phyloP scores from a whole-genome alignment of 1,140 invertebrate genomes.

The Rhizoglyphus robini region DNA sequence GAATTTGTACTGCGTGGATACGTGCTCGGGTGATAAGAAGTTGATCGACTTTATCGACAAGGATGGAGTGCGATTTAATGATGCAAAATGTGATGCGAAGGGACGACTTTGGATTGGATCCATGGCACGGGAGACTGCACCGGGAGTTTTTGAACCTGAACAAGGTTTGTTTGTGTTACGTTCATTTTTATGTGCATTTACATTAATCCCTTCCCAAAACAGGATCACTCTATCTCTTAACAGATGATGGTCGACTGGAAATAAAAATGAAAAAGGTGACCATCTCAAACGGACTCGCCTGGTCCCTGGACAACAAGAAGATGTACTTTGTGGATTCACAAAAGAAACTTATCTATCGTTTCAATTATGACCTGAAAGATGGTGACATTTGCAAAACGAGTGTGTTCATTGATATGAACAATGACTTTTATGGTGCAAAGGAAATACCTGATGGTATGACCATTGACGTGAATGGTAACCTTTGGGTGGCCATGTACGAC shows the following conservation, averaged over 20 bases:
- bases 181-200: conserved; percentile 32
- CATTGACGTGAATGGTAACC: conserved; percentile 53
- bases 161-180: conserved; percentile 32
- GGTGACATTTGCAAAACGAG: conserved; percentile 47
- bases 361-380: conserved; percentile 54
- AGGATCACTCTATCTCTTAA: too few relatives aligned
- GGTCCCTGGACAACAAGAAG: conserved; percentile 51
- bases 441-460: conserved; percentile 55
- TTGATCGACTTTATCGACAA: conserved; percentile 46
- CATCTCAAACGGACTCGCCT: conserved; percentile 67
- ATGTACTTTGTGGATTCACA: conserved; percentile 38
- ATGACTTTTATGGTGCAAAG: not conserved
- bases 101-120: conserved; percentile 62
- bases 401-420: conserved; percentile 34
- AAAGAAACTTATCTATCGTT: conserved; percentile 39
- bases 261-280: conserved; percentile 31
- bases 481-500: conserved; percentile 54
- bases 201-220: conserved; percentile 27
- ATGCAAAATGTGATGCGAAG: conserved; percentile 67
- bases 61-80: conserved; percentile 52
- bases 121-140: conserved; percentile 30
- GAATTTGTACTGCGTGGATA: conserved; percentile 47
- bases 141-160: conserved; percentile 25
- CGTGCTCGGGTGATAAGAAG: conserved; percentile 40
- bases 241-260: too few relatives aligned